A percentile compares a stretch with the other conserved stretches of the same genome.
These are phyloP conservation scores for Poliocrania exsul DNA, from an alignment of 2,797 vertebrate species.

Conservation along the genomic window DNA sequence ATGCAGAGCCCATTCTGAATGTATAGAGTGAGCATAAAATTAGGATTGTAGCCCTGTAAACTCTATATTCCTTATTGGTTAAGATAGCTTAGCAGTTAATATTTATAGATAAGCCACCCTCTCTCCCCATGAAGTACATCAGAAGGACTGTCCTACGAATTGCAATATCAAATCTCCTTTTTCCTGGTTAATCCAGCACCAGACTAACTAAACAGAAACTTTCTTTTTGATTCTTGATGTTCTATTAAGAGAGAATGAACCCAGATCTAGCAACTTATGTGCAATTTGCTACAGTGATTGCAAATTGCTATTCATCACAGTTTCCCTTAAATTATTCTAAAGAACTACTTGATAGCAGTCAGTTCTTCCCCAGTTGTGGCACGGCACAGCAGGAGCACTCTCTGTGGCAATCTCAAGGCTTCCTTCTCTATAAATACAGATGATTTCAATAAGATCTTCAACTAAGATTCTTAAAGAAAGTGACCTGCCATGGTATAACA, in stretches of 20 bases:
- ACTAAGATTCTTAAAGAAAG: neutral
- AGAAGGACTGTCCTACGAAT: neutral
- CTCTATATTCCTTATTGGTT: neutral
- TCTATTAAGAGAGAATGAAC: conserved; percentile 1
- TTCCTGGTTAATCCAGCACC: neutral
- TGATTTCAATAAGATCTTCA: neutral
- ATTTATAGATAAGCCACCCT: neutral
- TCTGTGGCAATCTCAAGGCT: neutral
- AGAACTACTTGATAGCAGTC: neutral
- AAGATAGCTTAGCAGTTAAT: neutral
- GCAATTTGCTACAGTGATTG: conserved; percentile 4
- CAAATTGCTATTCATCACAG: neutral
- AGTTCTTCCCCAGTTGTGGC: neutral
- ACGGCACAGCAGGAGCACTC: neutral
- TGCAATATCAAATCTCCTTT: neutral
- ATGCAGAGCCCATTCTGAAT: neutral
- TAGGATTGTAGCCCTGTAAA: neutral
- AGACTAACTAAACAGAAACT: neutral
- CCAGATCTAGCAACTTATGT: neutral
- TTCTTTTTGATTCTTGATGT: neutral
- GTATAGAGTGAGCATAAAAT: neutral
- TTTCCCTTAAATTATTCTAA: conserved; percentile 18
- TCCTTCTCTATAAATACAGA: neutral
- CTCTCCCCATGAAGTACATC: neutral
- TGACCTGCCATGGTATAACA: neutral